Evolutionary conservation across 2,888 invertebrate genomes (phyloP), one percentile per base, ranked within the genome.

Genomic region (Neoaliturus tenellus): DNA sequence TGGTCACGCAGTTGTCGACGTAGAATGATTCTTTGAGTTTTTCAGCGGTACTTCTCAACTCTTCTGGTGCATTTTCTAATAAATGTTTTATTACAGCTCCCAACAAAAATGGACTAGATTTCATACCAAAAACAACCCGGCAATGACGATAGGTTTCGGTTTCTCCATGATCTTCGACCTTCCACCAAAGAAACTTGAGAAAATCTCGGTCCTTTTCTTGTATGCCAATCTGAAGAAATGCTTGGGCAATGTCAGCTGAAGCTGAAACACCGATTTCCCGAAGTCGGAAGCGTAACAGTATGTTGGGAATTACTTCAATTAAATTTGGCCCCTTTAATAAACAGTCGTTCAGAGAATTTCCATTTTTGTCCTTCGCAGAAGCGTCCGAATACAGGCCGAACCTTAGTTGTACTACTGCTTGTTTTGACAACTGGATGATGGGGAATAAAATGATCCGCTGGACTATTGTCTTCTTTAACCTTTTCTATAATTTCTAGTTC

Each of bases 341-440:
- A 58, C 58, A 58, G 10, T 86, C 73, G 82, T 87, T 87, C n/a
- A 87, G 82, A 35, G 86, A 85, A 17, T 69, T 51, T 1, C 33
- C 12, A 20, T 67, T 69, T 44, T 62, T 82, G 5, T 23, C 69
- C 39, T 82, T 62, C 0, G 83, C 81, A 4, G 85, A 86, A 0
- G 86, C 87, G 58, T 87, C n/a, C 85, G 81, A 85, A 87, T 0
- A 86, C 86, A 20, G 86, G 86, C 0, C 86, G 80, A 0, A 85
- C 58, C 14, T 83, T 84, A 3, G 85, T 86, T 0, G 86, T 86
- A 3, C 23, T 14, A 33, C 83, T 85, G 17, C n/a, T 35, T 4
- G 55, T 73, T 20, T 86, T 86, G 0, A 86, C 8, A 20, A 86
- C 85, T 5, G 83, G 41, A 6, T 84, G 81, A 31, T 86, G 85